Base-by-base conservation (phyloP, 2,113 vertebrate genomes). In the Trichechus manatus region DNA sequence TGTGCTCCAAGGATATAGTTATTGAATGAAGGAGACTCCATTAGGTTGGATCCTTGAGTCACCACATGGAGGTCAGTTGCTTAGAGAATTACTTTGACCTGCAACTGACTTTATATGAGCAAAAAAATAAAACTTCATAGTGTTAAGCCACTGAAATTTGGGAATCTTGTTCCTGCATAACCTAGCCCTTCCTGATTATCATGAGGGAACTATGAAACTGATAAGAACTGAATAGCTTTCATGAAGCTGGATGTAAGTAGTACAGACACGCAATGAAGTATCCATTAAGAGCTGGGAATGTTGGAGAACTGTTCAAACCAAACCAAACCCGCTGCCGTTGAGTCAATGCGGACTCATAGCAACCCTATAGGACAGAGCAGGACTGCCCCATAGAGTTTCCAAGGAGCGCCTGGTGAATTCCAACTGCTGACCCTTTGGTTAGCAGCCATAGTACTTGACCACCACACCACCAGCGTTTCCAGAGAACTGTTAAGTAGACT, bases 141-240 rank as follows among this genome's bases (percentile, higher is more conserved):
- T 42, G 29, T 20, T 79, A 8, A 77, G 22, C 14, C 61, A 70
- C 29, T 93, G 56, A 70, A 15, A 59, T 59, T 66, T 93, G 75
- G 47, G n/a, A 27, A 80, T 70, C 36, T 36, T 70, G 39, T 79
- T 95, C 31, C 47, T 66, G 7, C 3, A 47, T 23, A 70, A 19
- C 13, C 36, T 59, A 42, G 1, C 14, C 56, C 36, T 89, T 93
- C 59, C 74, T 86, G 47, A 20, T 80, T 63, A 87, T 33, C 36
- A 72, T 27, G 50, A 50, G 61, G 20, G 23, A 3, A 61, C 29
- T 7, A 4, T 15, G 23, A 72, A 39, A 80, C 11, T 53, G 29
- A 10, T 79, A 53, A 93, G 44, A 88, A 68, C 15, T 84, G 27
- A 92, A 72, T 33, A 50, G 2, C 61, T 94, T 96, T 93, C 56